A percentile compares a stretch with the other conserved stretches of the same genome.
phyloP scores from a whole-genome alignment of 2,797 vertebrate genomes.

The Choloepus didactylus region DNA sequence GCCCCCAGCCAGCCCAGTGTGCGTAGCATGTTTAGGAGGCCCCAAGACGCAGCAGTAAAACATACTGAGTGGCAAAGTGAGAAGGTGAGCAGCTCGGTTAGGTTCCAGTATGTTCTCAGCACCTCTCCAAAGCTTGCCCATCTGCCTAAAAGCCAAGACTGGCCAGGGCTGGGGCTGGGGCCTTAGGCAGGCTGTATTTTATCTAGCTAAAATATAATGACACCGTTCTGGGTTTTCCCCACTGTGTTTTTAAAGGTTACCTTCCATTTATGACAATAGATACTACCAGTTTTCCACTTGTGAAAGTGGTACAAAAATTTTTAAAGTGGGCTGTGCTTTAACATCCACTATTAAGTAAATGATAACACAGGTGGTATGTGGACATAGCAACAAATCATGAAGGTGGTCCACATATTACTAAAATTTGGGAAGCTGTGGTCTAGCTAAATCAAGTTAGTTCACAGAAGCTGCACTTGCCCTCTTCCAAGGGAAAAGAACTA shows the following conservation, averaged over 20 bases:
- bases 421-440: not conserved
- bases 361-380: not conserved
- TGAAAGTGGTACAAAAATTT: not conserved
- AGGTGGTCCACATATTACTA: not conserved
- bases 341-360: not conserved
- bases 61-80: not conserved
- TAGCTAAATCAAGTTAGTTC: not conserved
- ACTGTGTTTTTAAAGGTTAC: not conserved
- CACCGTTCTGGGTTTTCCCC: not conserved
- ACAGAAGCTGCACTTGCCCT: not conserved
- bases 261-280: not conserved
- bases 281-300: slow-evolving; percentile 26
- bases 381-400: not conserved
- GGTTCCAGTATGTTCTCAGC: not conserved
- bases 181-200: not conserved
- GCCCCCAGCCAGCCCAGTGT: too few species aligned
- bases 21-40: not conserved
- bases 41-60: not conserved
- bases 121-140: not conserved
- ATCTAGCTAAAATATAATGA: not conserved
- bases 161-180: not conserved
- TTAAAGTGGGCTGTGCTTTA: not conserved
- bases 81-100: not conserved
- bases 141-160: not conserved
- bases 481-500: not conserved